Conservation (phyloP, 2,113 vertebrate species). For the Varanus komodoensis region DNA sequence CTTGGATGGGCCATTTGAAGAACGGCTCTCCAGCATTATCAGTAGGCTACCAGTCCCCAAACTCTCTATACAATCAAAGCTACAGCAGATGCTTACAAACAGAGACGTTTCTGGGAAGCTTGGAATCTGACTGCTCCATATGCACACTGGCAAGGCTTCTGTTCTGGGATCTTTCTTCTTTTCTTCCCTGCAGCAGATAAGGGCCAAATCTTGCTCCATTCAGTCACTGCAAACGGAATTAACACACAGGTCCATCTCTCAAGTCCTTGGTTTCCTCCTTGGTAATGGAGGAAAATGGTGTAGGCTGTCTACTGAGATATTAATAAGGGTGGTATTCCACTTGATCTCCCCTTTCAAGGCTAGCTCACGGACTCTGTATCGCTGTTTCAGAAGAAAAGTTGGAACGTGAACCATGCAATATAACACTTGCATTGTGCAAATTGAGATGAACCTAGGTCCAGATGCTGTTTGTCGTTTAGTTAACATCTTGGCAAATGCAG, state of each 20-base stretch:
- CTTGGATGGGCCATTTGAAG: rapidly evolving
- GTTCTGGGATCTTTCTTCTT: not conserved
- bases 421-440: slow-evolving; percentile 23
- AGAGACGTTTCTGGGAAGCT: not conserved
- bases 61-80: not conserved
- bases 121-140: not conserved
- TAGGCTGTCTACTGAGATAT: not conserved
- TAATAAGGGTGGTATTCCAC: not conserved
- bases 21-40: not conserved
- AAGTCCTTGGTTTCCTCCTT: not conserved
- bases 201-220: not conserved
- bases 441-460: not conserved
- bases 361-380: not conserved
- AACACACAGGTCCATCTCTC: not conserved
- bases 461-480: not conserved
- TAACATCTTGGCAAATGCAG: not conserved
- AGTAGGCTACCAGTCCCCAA: not conserved
- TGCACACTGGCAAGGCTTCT: not conserved
- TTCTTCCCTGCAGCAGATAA: not conserved
- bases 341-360: not conserved
- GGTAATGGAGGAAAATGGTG: not conserved
- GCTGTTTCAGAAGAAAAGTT: not conserved
- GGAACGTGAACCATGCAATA: not conserved
- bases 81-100: not conserved
- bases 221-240: not conserved